Conservation (phyloP, 2,797 vertebrate species). For the Galago senegalensis region DNA sequence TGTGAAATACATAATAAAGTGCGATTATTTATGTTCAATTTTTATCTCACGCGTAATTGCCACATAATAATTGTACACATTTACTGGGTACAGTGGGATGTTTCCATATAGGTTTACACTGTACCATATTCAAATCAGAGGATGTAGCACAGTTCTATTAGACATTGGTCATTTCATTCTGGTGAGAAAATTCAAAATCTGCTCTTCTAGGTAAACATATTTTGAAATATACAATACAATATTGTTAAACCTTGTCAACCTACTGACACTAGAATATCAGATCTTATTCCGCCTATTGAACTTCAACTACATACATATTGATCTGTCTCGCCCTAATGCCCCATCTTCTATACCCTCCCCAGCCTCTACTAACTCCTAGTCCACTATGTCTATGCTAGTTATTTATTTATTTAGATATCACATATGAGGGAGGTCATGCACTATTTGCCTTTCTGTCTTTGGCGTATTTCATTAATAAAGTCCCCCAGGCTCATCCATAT, state of each 20-base stretch:
- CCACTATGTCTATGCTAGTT: not conserved
- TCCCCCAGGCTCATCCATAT: not conserved
- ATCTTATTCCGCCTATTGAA: not conserved
- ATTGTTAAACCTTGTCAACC: not conserved
- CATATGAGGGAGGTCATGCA: not conserved
- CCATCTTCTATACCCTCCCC: accelerated
- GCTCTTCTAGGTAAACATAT: not conserved
- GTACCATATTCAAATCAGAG: not conserved
- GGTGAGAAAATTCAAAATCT: not conserved
- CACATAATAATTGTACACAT: not conserved
- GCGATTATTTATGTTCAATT: not conserved
- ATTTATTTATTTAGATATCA: not conserved
- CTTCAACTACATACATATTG: not conserved
- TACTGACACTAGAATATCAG: not conserved
- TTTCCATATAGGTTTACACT: not conserved
- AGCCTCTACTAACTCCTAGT: not conserved
- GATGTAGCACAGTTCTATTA: not conserved
- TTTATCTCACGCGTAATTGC: not conserved
- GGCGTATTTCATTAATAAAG: not conserved
- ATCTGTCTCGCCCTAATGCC: not conserved
- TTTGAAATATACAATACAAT: not conserved
- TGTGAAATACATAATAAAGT: conserved; percentile 52
- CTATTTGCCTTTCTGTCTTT: not conserved
- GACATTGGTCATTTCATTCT: not conserved
- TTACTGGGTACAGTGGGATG: not conserved